Evolutionary conservation across 2,888 invertebrate species (phyloP).

Genomic region (Dolichomitus sp.): DNA sequence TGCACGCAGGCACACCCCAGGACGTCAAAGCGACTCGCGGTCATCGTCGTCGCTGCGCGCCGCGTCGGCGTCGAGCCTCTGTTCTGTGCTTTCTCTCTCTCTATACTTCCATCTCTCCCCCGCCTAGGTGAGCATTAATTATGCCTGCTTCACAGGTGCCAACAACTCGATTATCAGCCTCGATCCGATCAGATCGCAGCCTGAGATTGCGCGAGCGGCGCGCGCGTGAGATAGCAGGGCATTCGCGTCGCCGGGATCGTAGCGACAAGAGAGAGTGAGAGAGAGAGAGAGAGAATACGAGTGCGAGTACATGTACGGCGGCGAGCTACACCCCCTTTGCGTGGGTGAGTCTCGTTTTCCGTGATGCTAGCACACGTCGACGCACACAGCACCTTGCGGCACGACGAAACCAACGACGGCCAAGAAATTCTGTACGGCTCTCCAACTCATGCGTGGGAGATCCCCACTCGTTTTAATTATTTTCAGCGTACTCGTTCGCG

Average conservation of each 20-base stretch:
- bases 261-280: not conserved
- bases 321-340: conserved; percentile 51
- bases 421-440: not conserved
- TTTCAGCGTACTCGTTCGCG: conserved; percentile 27
- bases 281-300: not conserved
- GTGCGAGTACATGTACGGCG: conserved; percentile 2
- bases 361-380: conserved; percentile 46
- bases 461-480: conserved; percentile 38
- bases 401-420: conserved; percentile 7
- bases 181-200: conserved; percentile 80
- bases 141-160: conserved; percentile 83
- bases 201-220: conserved; percentile 75
- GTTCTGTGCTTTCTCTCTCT: conserved; percentile 9
- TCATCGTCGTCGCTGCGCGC: conserved; percentile 43
- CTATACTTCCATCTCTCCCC: conserved; percentile 17
- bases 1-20: conserved; percentile 17
- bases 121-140: conserved; percentile 79
- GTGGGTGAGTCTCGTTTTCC: conserved; percentile 66
- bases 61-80: conserved; percentile 33
- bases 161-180: conserved; percentile 84
- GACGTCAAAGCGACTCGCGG: conserved; percentile 25
- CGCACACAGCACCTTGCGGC: conserved; percentile 17
- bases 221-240: conserved; percentile 55
- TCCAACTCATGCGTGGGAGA: conserved; percentile 23
- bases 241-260: conserved; percentile 19